Evolutionary conservation across 2,888 invertebrate genomes (phyloP).

Genomic region (Temnothorax ravouxi): DNA sequence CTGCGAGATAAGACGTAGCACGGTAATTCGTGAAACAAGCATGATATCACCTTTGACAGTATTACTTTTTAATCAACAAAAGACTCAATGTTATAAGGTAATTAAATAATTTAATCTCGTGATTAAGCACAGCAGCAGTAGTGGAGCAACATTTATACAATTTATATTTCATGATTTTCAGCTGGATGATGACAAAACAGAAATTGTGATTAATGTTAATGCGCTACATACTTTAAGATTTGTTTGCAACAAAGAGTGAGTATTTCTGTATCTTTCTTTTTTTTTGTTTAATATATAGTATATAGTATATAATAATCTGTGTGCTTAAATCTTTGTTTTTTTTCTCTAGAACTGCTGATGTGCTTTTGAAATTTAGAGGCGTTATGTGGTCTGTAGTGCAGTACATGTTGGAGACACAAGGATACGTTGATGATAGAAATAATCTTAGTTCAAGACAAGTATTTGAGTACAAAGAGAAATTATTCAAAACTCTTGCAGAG

Average conservation of each 20-base stretch:
- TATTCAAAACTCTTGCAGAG: slow-evolving; percentile 76
- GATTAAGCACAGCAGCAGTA: not conserved
- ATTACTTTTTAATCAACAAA: slow-evolving; percentile 87
- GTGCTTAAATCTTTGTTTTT: slow-evolving; percentile 9
- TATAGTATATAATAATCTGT: not conserved
- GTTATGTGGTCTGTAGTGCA: slow-evolving; percentile 87
- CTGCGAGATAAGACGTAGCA: slow-evolving; percentile 87
- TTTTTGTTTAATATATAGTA: not conserved
- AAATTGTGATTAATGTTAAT: slow-evolving; percentile 14
- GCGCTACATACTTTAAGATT: slow-evolving; percentile 79
- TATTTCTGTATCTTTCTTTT: slow-evolving; percentile 61
- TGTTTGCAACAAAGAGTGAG: slow-evolving; percentile 85
- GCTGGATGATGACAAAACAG: not conserved
- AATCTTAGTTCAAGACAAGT: slow-evolving; percentile 61
- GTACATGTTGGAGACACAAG: slow-evolving; percentile 87
- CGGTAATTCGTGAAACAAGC: slow-evolving; percentile 88
- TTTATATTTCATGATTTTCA: slow-evolving; percentile 30
- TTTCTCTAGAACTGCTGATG: slow-evolving; percentile 87
- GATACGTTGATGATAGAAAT: not conserved
- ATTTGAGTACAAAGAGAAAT: slow-evolving; percentile 71
- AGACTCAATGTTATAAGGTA: slow-evolving; percentile 74
- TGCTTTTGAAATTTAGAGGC: slow-evolving; percentile 86
- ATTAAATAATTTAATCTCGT: slow-evolving; percentile 10
- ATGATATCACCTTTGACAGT: slow-evolving; percentile 88
- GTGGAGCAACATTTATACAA: not conserved